Percentiles rank a stretch among this genome's conserved stretches.
These are phyloP conservation scores for Tetragonula carbonaria DNA, from an alignment of 2,888 invertebrate species.

Conservation along the genomic window DNA sequence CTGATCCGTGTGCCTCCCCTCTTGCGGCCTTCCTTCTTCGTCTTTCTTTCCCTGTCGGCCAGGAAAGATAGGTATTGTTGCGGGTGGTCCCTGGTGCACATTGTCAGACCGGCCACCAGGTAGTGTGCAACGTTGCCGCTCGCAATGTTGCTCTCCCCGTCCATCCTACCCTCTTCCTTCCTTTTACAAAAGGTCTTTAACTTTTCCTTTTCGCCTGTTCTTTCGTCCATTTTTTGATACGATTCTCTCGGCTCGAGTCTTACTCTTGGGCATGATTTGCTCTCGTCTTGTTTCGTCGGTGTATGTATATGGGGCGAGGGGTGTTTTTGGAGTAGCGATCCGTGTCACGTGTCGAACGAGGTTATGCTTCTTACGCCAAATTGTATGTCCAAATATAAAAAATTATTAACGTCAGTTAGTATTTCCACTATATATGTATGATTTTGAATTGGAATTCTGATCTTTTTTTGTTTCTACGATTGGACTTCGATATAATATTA, in stretches of 20 bases:
- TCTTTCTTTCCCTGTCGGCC: conserved; percentile 70
- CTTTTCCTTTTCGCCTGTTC: not conserved
- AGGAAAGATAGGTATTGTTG: conserved; percentile 82
- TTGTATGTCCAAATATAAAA: too few species aligned
- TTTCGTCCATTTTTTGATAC: not conserved
- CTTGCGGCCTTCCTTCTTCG: conserved; percentile 31
- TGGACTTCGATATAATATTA: too few species aligned
- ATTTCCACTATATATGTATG: too few species aligned
- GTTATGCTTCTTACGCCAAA: too few species aligned
- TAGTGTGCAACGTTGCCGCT: conserved; percentile 82
- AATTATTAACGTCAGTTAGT: too few species aligned
- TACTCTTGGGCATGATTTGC: not conserved
- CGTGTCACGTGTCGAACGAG: not conserved
- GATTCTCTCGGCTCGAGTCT: not conserved
- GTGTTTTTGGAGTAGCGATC: not conserved
- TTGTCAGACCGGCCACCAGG: conserved; percentile 83
- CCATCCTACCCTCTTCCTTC: conserved; percentile 44
- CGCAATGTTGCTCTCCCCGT: conserved; percentile 78
- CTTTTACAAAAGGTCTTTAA: conserved; percentile 5
- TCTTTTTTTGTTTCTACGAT: too few species aligned
- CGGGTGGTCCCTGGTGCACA: conserved; percentile 82
- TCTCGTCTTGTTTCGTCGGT: not conserved
- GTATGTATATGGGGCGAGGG: not conserved
- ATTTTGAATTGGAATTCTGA: too few species aligned
- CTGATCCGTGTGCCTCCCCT: conserved; percentile 31